Evolutionary conservation across 2,113 vertebrate species (phyloP), one percentile per base, ranked within the genome.

Genomic region (Tursiops truncatus): DNA sequence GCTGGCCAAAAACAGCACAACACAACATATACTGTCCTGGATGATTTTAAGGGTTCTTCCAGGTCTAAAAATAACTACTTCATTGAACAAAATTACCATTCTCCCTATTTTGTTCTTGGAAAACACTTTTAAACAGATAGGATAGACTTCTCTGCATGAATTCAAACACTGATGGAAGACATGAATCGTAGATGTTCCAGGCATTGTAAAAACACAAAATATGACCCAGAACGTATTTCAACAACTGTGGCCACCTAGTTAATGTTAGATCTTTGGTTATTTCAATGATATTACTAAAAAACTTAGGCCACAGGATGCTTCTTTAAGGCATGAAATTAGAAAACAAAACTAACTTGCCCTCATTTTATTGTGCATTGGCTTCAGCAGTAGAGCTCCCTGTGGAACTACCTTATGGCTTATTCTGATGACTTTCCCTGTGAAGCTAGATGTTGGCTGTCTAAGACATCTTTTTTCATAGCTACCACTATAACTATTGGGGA

Each of bases 331-430:
- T 21, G 13, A 62, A 33, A 63, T 47, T 17, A 60, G 8, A 80
- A 93, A 65, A 50, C 15, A 18, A 25, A 36, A 50, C 50, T 6
- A 25, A 87, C 38, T 90, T 53, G 14, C 10, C 11, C 6, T 56
- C 33, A 8, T 33, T 88, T 67, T 13, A 26, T 3, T 36, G 26
- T 7, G 2, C 21, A 0, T 50, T 58, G 65, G 31, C 20, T 36
- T 86, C 31, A 6, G 50, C 38, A 21, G 8, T 2, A 2, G 47
- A 79, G 60, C 10, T 17, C 38, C 25, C n/a, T 5, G 31, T 17
- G 31, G 10, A 41, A 38, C 4, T 13, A 0, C 5, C 7, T 11
- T 4, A 8, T 11, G 23, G 50, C n/a, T 58, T 4, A 0, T 0
- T 8, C 5, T 7, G 36, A 5, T 47, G 33, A 8, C 17, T 58